phyloP scores from a whole-genome alignment of 1,140 invertebrate genomes.

The Lycorma delicatula region DNA sequence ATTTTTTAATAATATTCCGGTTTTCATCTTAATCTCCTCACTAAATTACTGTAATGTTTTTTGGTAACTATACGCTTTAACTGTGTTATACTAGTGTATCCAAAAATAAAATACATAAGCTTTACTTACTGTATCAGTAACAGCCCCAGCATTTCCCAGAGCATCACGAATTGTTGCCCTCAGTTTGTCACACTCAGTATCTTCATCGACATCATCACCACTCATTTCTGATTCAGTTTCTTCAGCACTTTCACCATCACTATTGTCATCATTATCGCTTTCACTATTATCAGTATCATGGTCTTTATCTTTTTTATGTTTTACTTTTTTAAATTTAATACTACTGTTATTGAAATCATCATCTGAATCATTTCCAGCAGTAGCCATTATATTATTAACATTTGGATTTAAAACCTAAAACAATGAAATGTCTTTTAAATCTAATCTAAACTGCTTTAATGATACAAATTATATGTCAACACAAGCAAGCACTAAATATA shows the following conservation, averaged over 20 bases:
- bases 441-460: background rate
- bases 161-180: slow-evolving; percentile 29
- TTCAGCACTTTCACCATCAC: slow-evolving; percentile 28
- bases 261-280: slow-evolving; percentile 35
- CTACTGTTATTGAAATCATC: background rate
- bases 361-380: background rate
- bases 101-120: slow-evolving; percentile 13
- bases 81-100: background rate
- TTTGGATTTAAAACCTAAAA: slow-evolving; percentile 15
- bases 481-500: too few species aligned
- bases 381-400: slow-evolving; percentile 45
- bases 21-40: too few species aligned
- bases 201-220: slow-evolving; percentile 49
- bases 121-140: slow-evolving; percentile 15
- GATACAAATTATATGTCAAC: too few species aligned
- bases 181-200: slow-evolving; percentile 54
- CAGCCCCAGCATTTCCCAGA: slow-evolving; percentile 14
- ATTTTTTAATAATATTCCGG: too few species aligned
- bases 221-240: slow-evolving; percentile 23
- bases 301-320: too few species aligned
- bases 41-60: too few species aligned
- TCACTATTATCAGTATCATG: slow-evolving; percentile 36
- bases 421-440: slow-evolving; percentile 6
- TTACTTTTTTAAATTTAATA: too few species aligned
- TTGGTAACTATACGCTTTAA: slow-evolving; percentile 8